Percentiles rank a stretch among this genome's conserved stretches.
Evolutionary conservation across 2,888 invertebrate genomes (phyloP).

Genomic region (Apodemia duryi): DNA sequence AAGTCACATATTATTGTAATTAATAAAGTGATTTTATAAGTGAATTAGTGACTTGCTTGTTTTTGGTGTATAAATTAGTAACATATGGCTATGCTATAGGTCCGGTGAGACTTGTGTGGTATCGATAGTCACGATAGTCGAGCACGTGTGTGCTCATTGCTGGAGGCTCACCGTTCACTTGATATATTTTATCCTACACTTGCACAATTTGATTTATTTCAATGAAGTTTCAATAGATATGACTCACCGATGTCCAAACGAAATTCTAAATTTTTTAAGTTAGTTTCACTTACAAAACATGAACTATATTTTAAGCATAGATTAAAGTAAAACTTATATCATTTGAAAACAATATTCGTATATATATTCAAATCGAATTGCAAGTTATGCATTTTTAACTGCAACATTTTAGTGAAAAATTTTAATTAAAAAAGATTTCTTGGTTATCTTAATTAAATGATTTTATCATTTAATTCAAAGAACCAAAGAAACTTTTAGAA

Average conservation of each 20-base stretch:
- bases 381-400: too few relatives aligned
- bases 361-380: too few relatives aligned
- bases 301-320: too few relatives aligned
- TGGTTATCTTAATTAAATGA: too few relatives aligned
- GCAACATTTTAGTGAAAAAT: too few relatives aligned
- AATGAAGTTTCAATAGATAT: conserved; percentile 16
- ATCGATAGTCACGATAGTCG: conserved; percentile 60
- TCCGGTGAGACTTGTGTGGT: conserved; percentile 54
- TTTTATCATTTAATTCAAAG: too few relatives aligned
- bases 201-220: conserved; percentile 32
- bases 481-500: too few relatives aligned
- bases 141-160: conserved; percentile 64
- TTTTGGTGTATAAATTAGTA: conserved; percentile 61
- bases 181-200: conserved; percentile 57
- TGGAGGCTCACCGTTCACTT: conserved; percentile 74
- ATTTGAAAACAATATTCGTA: too few relatives aligned
- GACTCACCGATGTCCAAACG: conserved; percentile 15
- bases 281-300: background rate
- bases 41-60: conserved; percentile 51
- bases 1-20: conserved; percentile 26
- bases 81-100: conserved; percentile 70
- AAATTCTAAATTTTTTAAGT: background rate
- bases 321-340: too few relatives aligned
- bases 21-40: conserved; percentile 11
- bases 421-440: too few relatives aligned